Evolutionary conservation across 2,888 invertebrate species (phyloP).

Genomic region (Drosophila aldrichi): DNA sequence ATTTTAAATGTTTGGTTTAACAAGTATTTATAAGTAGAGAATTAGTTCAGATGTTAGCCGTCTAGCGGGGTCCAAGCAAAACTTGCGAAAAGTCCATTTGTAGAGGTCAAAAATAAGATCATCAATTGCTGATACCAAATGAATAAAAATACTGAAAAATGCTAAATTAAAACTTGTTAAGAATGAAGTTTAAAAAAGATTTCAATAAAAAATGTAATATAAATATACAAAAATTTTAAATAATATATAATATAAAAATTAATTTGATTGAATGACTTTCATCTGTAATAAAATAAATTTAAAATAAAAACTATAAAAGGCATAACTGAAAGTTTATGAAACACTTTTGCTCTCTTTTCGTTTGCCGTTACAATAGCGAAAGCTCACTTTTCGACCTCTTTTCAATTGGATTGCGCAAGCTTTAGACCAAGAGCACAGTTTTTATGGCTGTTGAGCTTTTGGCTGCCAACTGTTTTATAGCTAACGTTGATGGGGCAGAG

Average conservation of each 20-base stretch:
- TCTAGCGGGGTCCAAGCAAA: slow-evolving; percentile 20
- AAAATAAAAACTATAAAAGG: background rate
- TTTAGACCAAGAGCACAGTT: slow-evolving; percentile 4
- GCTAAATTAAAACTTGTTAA: too few species aligned
- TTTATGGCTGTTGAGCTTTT: slow-evolving; percentile 1
- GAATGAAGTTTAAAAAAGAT: too few species aligned
- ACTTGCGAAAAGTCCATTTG: slow-evolving; percentile 24
- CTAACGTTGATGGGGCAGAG: slow-evolving; percentile 34
- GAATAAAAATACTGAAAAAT: background rate
- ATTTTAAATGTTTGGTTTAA: slow-evolving; percentile 51
- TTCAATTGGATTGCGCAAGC: background rate
- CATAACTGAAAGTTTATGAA: background rate
- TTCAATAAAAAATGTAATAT: background rate
- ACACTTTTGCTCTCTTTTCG: background rate
- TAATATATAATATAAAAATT: too few species aligned
- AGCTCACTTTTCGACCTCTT: background rate
- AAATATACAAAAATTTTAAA: background rate
- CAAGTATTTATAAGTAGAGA: slow-evolving; percentile 43
- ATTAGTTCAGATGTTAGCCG: slow-evolving; percentile 45
- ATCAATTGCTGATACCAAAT: background rate
- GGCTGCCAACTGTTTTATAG: slow-evolving; percentile 26
- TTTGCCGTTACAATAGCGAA: background rate
- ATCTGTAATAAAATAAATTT: too few species aligned
- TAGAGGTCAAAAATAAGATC: background rate
- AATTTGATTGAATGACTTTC: too few species aligned